These are phyloP conservation scores for Papilio protenor DNA, from an alignment of 2,888 invertebrate genomes.

Conservation along the genomic window DNA sequence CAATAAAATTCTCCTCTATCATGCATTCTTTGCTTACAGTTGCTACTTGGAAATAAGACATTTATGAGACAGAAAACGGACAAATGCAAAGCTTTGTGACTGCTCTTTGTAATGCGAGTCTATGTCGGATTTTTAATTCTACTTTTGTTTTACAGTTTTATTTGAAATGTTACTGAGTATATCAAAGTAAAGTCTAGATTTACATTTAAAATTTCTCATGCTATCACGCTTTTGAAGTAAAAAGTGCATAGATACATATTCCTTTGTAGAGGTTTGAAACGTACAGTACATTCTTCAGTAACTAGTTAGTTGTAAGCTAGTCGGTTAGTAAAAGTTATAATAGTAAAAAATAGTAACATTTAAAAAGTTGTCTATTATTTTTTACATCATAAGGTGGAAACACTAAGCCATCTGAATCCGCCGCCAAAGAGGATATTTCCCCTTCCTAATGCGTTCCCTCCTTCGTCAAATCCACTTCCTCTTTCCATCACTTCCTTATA, in stretches of 20 bases:
- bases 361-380: no score
- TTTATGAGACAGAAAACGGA: constrained; percentile 29
- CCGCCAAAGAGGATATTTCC: no score
- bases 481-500: no score
- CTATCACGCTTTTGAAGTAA: not conserved
- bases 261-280: not conserved
- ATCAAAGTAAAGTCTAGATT: not conserved
- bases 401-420: no score
- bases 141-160: not conserved
- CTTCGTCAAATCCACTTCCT: no score
- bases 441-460: no score
- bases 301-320: no score
- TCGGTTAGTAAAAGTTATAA: no score
- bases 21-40: not conserved
- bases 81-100: constrained; percentile 31
- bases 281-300: no score
- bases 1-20: constrained; percentile 1
- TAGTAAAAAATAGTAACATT: no score
- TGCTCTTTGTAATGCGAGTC: constrained; percentile 16
- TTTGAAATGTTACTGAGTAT: not conserved
- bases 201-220: not conserved
- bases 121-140: not conserved
- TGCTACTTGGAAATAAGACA: not conserved
- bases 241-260: not conserved
- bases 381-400: no score